Base-by-base conservation (phyloP, 2,888 invertebrate genomes). In the Trisateles emortualis region DNA sequence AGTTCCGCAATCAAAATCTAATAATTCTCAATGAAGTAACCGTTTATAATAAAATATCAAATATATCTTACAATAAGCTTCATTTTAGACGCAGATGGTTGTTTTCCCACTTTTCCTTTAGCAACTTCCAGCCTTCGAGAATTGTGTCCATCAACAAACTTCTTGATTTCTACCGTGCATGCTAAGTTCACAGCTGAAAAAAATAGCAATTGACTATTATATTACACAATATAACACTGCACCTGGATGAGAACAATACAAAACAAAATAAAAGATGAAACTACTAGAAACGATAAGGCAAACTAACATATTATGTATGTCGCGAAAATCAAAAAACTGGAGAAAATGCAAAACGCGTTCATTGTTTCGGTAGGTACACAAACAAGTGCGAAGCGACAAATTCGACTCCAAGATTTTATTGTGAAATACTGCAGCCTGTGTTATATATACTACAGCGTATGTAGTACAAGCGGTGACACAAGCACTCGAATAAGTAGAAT, bases 131-230 rank as follows among this genome's bases (percentile, higher is more conserved):
- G 59, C 2, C 84, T 73, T 19, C 75, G 68, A 11, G 29, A 17
- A 45, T 84, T 84, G 58, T 84, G 84, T 0, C 79, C 79, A 49
- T 83, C 64, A 0, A 83, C 78, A 19, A 84, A 79, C 0, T 52
- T 59, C 29, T 56, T 63, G 4, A 76, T 76, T 49, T 72, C 62
- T 29, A 57, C 11, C n/a, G 29, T 53, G 55, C 79, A 81, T 9
- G 70, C 61, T 24, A 78, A 64, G 10, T 68, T 48, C 41, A 73
- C 29, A 52, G 76, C 83, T 80, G 70, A 59, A 81, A 77, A 33
- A 48, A 59, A 44, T 2, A 4, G 41, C 11, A 30, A 22, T 26
- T 42, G 9, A 26, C 16, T 4, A n/a, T 6, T 6, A 26, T 26
- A 26, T 26, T 26, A 8, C 8, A 6, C 8, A 26, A 26, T 6